These are phyloP conservation scores for Dysdera silvatica DNA, from an alignment of 1,140 invertebrate species.

Conservation along the genomic window DNA sequence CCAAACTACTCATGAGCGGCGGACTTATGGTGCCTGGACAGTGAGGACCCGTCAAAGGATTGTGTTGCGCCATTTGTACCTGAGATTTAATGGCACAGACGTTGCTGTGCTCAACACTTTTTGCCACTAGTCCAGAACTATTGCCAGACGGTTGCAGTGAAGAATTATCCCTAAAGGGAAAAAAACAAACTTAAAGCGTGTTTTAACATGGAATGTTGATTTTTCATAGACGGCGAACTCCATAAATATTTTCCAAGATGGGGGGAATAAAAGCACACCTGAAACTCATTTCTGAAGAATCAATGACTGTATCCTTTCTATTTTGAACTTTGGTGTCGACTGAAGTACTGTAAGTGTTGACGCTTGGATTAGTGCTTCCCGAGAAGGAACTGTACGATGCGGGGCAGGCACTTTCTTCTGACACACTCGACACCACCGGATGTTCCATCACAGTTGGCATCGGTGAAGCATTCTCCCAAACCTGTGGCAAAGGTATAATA, in stretches of 20 bases:
- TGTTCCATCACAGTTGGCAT: constrained; percentile 62
- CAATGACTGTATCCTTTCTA: constrained; percentile 11
- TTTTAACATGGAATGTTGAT: too few relatives aligned
- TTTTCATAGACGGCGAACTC: too few relatives aligned
- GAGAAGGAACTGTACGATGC: constrained; percentile 13
- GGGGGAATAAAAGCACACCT: constrained; percentile 6
- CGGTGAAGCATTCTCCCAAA: constrained; percentile 63
- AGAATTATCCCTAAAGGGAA: constrained; percentile 14
- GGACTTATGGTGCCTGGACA: constrained; percentile 25
- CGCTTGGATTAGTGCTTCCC: constrained; percentile 3
- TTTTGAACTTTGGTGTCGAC: constrained; percentile 11
- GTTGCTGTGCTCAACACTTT: constrained; percentile 17
- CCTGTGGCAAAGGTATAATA: constrained; percentile 34
- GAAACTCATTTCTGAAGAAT: constrained; percentile 11
- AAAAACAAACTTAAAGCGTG: background rate
- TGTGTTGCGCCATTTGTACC: constrained; percentile 16
- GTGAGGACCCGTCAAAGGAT: constrained; percentile 9
- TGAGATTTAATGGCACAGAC: constrained; percentile 24
- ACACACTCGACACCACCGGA: constrained; percentile 34
- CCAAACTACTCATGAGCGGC: constrained; percentile 10
- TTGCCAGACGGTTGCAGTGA: constrained; percentile 16
- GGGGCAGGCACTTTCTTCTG: constrained; percentile 16
- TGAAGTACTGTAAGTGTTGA: constrained; percentile 10
- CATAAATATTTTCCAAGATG: too few relatives aligned
- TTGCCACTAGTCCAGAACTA: constrained; percentile 13